Percentiles rank a stretch among this genome's conserved stretches.
Evolutionary conservation across 2,797 vertebrate genomes (phyloP).

Genomic region (Crocidura indochinensis): DNA sequence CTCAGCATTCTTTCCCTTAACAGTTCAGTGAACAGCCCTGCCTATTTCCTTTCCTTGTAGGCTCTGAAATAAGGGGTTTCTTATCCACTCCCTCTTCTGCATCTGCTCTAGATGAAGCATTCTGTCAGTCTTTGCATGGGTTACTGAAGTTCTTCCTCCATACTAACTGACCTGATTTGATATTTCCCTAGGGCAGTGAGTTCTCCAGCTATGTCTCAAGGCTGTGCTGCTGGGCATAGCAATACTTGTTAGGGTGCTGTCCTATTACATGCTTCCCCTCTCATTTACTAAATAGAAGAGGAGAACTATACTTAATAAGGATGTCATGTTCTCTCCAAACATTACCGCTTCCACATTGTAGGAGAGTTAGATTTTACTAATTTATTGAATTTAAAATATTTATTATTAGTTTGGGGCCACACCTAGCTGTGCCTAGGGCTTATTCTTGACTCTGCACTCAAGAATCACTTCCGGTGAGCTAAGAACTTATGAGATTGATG

Average conservation of each 20-base stretch:
- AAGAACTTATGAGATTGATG: too few relatives aligned
- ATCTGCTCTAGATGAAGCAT: neutral
- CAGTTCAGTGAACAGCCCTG: neutral
- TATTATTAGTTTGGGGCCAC: too few relatives aligned
- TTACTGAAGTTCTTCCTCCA: neutral
- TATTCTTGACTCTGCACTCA: too few relatives aligned
- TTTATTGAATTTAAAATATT: too few relatives aligned
- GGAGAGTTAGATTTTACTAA: too few relatives aligned
- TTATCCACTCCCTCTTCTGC: neutral
- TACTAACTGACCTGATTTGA: neutral
- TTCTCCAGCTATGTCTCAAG: neutral
- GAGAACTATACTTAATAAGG: fast-evolving
- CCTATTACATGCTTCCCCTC: neutral
- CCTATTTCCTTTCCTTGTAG: neutral
- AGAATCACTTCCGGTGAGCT: too few relatives aligned
- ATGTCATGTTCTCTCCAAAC: neutral
- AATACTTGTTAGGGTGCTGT: too few relatives aligned
- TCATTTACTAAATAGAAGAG: neutral
- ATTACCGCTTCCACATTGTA: too few relatives aligned
- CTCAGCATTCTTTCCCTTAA: neutral
- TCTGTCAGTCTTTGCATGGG: neutral
- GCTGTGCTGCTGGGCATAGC: neutral
- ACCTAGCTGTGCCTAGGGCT: too few relatives aligned
- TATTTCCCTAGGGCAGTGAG: neutral
- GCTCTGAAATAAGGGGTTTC: neutral